phyloP scores from a whole-genome alignment of 2,113 vertebrate species.

The Podiceps cristatus region DNA sequence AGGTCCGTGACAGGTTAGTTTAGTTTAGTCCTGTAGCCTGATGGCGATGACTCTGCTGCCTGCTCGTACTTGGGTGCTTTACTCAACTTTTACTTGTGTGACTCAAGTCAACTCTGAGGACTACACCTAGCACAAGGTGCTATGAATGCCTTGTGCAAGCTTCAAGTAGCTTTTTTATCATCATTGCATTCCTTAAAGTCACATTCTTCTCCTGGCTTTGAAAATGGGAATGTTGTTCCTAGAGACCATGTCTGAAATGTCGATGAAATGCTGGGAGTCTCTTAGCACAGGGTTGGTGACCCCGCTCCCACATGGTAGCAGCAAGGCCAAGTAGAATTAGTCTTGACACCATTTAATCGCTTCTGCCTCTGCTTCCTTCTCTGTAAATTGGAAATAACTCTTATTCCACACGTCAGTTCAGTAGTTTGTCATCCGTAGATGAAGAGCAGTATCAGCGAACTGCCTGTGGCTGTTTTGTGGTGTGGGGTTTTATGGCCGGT shows the following conservation, averaged over 20 bases:
- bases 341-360: neutral
- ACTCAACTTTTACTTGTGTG: neutral
- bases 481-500: neutral
- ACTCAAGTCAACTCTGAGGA: neutral
- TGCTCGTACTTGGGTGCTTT: neutral
- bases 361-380: neutral
- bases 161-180: neutral
- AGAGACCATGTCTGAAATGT: neutral
- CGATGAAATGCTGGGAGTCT: neutral
- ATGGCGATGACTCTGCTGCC: accelerated
- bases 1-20: neutral
- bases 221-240: neutral
- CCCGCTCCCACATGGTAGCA: accelerated
- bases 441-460: neutral
- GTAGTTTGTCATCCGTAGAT: neutral
- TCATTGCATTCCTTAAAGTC: neutral
- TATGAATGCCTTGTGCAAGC: neutral
- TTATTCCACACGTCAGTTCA: accelerated
- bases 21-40: neutral
- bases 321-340: neutral
- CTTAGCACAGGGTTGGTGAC: accelerated
- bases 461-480: neutral
- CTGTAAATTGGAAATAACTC: neutral
- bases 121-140: neutral
- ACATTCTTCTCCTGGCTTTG: neutral